These are phyloP conservation scores for Scrobipalpa atriplicella DNA, from an alignment of 2,888 invertebrate genomes.

Conservation along the genomic window DNA sequence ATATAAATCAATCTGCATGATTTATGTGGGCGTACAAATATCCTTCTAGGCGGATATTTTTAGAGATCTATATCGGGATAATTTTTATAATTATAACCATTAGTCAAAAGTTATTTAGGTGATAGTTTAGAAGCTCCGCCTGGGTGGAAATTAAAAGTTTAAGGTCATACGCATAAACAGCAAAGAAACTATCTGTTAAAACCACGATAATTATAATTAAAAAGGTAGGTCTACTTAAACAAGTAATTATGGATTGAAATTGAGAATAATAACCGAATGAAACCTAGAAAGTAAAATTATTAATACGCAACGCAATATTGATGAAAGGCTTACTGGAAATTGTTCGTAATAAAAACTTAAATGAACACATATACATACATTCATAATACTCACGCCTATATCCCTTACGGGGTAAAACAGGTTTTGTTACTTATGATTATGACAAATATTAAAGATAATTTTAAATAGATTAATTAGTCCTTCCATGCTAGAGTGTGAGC, in stretches of 20 bases:
- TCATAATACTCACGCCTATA: too few relatives aligned
- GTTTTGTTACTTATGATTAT: too few relatives aligned
- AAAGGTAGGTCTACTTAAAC: background rate
- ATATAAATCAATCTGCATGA: conserved; percentile 32
- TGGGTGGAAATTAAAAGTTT: background rate
- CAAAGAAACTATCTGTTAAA: background rate
- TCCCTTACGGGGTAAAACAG: too few relatives aligned
- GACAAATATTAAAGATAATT: too few relatives aligned
- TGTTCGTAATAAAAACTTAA: conserved; percentile 1
- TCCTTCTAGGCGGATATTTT: conserved; percentile 19
- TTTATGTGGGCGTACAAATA: conserved; percentile 26
- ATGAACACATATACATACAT: too few relatives aligned
- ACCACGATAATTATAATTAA: background rate
- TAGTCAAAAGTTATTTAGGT: conserved; percentile 14
- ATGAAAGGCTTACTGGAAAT: too few relatives aligned
- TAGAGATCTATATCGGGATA: conserved; percentile 13
- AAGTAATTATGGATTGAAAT: background rate
- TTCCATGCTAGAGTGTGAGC: too few relatives aligned
- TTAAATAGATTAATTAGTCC: too few relatives aligned
- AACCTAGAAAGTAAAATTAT: background rate
- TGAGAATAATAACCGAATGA: background rate
- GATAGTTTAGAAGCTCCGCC: conserved; percentile 13
- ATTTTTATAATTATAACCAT: conserved; percentile 10
- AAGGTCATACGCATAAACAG: background rate
- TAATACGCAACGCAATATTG: background rate